These are phyloP conservation scores for Ormyrus pomaceus DNA, from an alignment of 2,888 invertebrate species.

Conservation along the genomic window DNA sequence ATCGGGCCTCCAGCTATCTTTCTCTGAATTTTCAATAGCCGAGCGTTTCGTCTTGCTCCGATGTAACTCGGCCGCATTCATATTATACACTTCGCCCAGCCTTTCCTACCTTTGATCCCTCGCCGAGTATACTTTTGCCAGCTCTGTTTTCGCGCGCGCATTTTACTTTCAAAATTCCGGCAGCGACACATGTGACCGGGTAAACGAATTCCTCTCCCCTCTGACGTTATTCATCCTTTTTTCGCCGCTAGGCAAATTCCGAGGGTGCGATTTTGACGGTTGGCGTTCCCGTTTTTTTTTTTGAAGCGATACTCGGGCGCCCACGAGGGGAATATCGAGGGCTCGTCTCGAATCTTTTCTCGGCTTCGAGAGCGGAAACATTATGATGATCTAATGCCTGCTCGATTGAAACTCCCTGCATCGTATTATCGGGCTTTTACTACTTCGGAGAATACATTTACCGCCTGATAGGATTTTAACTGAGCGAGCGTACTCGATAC, in stretches of 20 bases:
- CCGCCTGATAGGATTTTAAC: constrained; percentile 28
- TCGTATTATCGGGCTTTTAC: constrained; percentile 30
- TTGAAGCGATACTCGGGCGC: background rate
- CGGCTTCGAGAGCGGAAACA: constrained; percentile 45
- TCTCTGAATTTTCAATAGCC: constrained; percentile 41
- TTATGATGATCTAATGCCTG: constrained; percentile 54
- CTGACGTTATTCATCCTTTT: background rate
- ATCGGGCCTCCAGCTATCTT: constrained; percentile 9
- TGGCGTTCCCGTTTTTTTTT: background rate
- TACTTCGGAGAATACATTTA: constrained; percentile 31
- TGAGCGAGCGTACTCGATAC: background rate
- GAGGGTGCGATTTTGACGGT: constrained; percentile 9
- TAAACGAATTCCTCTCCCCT: constrained; percentile 18
- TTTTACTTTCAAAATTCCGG: constrained; percentile 45
- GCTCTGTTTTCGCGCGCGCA: constrained; percentile 18
- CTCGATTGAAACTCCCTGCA: constrained; percentile 22
- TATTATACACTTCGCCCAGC: constrained; percentile 56
- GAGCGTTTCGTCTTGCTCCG: constrained; percentile 29
- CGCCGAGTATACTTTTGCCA: constrained; percentile 42
- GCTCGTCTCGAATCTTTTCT: constrained; percentile 20
- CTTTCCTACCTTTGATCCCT: constrained; percentile 35
- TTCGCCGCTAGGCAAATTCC: background rate
- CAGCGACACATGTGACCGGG: background rate
- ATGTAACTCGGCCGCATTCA: constrained; percentile 66
- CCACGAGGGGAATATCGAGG: constrained; percentile 25